These are phyloP conservation scores for Epinotia bilunana DNA, from an alignment of 2,888 invertebrate species.

Conservation along the genomic window DNA sequence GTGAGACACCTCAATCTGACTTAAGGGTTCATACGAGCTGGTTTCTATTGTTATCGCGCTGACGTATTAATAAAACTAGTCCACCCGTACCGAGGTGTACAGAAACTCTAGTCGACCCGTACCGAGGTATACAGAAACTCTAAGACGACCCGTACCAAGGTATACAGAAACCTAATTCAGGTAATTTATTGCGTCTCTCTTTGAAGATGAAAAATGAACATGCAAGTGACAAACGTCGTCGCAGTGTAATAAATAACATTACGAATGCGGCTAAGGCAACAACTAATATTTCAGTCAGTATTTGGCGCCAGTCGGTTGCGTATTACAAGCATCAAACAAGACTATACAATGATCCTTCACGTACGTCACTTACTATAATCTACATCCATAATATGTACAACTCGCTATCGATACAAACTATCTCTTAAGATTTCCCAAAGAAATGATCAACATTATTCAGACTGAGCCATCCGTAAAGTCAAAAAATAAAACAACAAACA, in stretches of 20 bases:
- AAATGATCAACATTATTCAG: conserved; percentile 84
- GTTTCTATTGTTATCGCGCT: conserved; percentile 18
- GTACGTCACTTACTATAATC: conserved; percentile 50
- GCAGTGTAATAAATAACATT: conserved; percentile 27
- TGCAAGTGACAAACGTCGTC: conserved; percentile 7
- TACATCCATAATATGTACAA: conserved; percentile 53
- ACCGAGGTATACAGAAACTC: conserved; percentile 11
- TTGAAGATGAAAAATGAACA: conserved; percentile 7
- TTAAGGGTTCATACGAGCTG: conserved; percentile 20
- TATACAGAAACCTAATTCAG: conserved; percentile 24
- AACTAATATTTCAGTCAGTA: conserved; percentile 43
- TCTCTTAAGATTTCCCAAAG: conserved; percentile 67
- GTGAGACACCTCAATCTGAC: conserved; percentile 4
- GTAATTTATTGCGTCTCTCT: conserved; percentile 27
- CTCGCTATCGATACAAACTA: conserved; percentile 52
- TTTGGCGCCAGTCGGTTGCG: conserved; percentile 40
- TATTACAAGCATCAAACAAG: conserved; percentile 45
- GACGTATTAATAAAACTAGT: conserved; percentile 15
- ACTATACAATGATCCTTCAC: conserved; percentile 49
- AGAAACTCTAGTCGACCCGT: conserved; percentile 21
- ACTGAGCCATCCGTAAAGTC: conserved; percentile 75
- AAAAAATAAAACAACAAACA: conserved; percentile 80
- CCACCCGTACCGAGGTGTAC: conserved; percentile 6
- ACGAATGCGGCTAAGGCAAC: conserved; percentile 41
- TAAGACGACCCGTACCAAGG: conserved; percentile 1